These are phyloP conservation scores for Porites lutea DNA, from an alignment of 64 coral and sea anemone species.

Conservation along the genomic window DNA sequence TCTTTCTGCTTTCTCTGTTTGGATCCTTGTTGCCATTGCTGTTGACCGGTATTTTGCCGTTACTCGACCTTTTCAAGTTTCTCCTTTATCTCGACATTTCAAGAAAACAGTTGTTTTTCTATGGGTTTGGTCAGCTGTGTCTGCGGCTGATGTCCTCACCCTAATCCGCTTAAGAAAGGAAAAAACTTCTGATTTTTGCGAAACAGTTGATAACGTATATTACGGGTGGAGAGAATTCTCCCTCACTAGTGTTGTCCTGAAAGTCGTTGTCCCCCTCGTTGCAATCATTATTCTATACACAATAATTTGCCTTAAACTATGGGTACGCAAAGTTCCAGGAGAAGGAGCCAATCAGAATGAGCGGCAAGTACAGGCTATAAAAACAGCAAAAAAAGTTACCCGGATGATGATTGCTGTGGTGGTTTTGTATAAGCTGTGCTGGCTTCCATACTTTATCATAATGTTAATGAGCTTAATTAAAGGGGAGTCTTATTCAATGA, in stretches of 20 bases:
- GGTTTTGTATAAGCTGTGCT: neutral
- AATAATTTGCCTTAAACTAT: neutral
- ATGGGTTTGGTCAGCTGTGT: neutral
- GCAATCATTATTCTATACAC: neutral
- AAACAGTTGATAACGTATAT: neutral
- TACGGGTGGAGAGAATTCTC: neutral
- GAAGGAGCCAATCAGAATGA: constrained; percentile 15
- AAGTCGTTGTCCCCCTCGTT: neutral
- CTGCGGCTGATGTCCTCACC: neutral
- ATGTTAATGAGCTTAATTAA: no score
- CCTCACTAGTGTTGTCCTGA: neutral
- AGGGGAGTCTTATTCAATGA: no score
- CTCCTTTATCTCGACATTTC: neutral
- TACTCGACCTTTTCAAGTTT: neutral
- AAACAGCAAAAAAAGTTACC: constrained; percentile 12
- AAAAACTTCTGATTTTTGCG: neutral
- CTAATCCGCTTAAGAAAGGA: neutral
- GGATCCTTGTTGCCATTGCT: neutral
- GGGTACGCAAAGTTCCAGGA: neutral
- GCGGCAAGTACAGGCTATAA: neutral
- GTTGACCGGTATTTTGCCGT: neutral
- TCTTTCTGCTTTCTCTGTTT: neutral
- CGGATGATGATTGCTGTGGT: constrained; percentile 10
- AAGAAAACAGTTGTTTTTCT: neutral
- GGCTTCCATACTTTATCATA: neutral